Base-by-base conservation (phyloP, 1,140 invertebrate species). In the Brachionus calyciflorus region DNA sequence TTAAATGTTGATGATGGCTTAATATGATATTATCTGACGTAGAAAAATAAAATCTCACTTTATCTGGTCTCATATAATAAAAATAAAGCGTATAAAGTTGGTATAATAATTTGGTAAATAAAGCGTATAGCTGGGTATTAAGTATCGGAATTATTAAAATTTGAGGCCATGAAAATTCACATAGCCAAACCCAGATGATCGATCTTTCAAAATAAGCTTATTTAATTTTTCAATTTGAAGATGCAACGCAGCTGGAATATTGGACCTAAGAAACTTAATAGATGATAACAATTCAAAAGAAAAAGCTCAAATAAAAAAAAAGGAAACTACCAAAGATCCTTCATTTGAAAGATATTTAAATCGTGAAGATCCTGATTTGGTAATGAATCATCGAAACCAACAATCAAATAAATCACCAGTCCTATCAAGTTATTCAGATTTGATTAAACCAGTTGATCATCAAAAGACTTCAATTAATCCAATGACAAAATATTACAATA, bases 171-270 rank as follows among this genome's bases (percentile, higher is more conserved):
- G n/a, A n/a, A n/a, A n/a, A n/a, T n/a, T n/a, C n/a, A n/a, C n/a
- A n/a, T n/a, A n/a, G n/a, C n/a, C n/a, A n/a, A n/a, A n/a, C n/a
- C n/a, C n/a, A n/a, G n/a, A n/a, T n/a, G n/a, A n/a, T n/a, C n/a
- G n/a, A n/a, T n/a, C n/a, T n/a, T n/a, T n/a, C n/a, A n/a, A n/a
- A n/a, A n/a, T n/a, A n/a, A n/a, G n/a, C n/a, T n/a, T 5, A 51
- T 5, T 19, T 19, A 5, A 5, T 51, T 19, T 51, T 51, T 5
- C 3, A 51, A 5, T 51, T 12, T 19, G 17, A 5, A 73, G 69
- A 30, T 73, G 69, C 10, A 73, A 73, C 51, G 69, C 69, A 19
- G 69, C 69, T 14, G 69, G 69, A 51, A 73, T 73, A 14, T 33
- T 73, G 19, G 69, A 73, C 51, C 30, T 73, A 30, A 51, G 69